Conservation (phyloP, 1,140 invertebrate species). For the Melanaphis sacchari region DNA sequence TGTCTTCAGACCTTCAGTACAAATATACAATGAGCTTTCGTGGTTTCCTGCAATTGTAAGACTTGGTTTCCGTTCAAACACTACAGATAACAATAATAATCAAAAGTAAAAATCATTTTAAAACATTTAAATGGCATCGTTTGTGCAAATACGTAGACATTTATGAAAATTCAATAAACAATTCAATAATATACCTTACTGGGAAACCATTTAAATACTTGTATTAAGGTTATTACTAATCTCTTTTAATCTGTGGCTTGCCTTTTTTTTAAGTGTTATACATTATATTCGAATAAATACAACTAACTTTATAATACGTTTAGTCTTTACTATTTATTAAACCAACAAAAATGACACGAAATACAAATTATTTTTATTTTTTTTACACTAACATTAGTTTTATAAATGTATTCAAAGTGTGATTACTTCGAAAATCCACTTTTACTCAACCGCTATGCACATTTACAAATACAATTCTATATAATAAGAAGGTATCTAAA, state of each 20-base stretch:
- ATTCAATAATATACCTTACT: neutral
- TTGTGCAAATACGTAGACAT: neutral
- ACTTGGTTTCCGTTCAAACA: conserved; percentile 4
- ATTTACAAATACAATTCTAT: too few species aligned
- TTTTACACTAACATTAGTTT: neutral
- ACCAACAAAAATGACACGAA: neutral
- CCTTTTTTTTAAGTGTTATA: neutral
- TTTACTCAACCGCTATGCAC: too few species aligned
- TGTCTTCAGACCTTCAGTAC: neutral
- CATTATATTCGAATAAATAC: neutral
- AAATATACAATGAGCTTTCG: conserved; percentile 36
- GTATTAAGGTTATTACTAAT: neutral
- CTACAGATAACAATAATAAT: conserved; percentile 35
- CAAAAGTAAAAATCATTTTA: neutral
- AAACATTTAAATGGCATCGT: neutral
- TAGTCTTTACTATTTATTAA: neutral
- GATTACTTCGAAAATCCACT: neutral
- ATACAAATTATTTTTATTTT: neutral
- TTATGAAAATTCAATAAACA: neutral
- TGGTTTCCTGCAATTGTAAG: conserved; percentile 50
- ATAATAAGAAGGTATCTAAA: too few species aligned
- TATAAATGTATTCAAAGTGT: neutral
- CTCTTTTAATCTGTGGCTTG: neutral
- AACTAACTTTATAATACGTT: neutral
- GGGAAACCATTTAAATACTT: neutral